A percentile compares a stretch with the other conserved stretches of the same genome.
Conservation (phyloP, 2,888 invertebrate species). For the Ochlodes sylvanus region DNA sequence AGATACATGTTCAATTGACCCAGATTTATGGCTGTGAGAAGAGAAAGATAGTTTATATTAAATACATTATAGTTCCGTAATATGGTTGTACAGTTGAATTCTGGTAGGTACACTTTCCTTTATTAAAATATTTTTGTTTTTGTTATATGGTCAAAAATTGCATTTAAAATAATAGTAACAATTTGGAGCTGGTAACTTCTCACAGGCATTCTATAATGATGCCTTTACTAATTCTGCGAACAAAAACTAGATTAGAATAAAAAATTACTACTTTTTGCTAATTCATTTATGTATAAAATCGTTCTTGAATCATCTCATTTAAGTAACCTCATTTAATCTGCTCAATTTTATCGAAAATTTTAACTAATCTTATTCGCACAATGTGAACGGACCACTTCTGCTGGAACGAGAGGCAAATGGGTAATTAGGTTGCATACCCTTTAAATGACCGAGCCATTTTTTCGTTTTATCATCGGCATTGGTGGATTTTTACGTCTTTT, state of each 20-base stretch:
- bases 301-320: neutral
- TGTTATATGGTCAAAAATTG: too few relatives aligned
- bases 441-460: constrained; percentile 17
- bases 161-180: too few relatives aligned
- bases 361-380: constrained; percentile 29
- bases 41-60: neutral
- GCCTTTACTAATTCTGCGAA: too few relatives aligned
- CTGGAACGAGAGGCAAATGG: constrained; percentile 20
- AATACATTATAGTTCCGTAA: neutral
- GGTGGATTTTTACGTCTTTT: constrained; percentile 11
- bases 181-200: too few relatives aligned
- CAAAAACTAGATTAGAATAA: too few relatives aligned
- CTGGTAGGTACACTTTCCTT: too few relatives aligned
- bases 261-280: too few relatives aligned
- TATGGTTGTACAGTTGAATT: too few relatives aligned
- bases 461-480: constrained; percentile 21
- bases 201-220: too few relatives aligned
- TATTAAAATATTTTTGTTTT: too few relatives aligned
- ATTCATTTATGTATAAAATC: too few relatives aligned
- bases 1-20: constrained; percentile 16
- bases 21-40: neutral
- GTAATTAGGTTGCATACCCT: constrained; percentile 31
- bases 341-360: constrained; percentile 5
- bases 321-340: constrained; percentile 7
- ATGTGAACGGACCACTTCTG: constrained; percentile 18